Evolutionary conservation across 2,888 invertebrate genomes (phyloP), one percentile per base, ranked within the genome.

Genomic region (Conchocele bisecta): DNA sequence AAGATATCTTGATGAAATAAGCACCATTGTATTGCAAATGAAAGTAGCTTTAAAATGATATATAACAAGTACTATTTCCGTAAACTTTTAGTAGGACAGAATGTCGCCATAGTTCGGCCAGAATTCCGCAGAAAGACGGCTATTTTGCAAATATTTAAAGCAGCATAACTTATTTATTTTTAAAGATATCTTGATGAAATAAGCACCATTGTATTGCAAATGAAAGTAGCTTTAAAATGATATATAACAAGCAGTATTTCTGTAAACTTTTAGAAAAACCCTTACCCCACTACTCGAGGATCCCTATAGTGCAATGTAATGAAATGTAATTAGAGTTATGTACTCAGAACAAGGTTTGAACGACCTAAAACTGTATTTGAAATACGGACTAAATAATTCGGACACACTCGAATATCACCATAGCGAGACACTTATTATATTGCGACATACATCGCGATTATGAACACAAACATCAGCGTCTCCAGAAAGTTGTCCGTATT

Each of bases 21-120:
- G 42, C 33, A 61, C 35, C 31, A 51, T 41, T 39, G 50, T 29
- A 50, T 33, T 61, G 39, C 51, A 41, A 28, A 29, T 61, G 29
- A 39, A 26, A 54, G 42, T n/a, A 29, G 35, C 63, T 64, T 64
- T 54, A 54, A 42, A 50, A 42, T 64, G 56, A 54, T 54, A 54
- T 64, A 53, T 42, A 20, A 37, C 51, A 51, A 28, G 37, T 24
- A 51, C 28, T 61, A 29, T 33, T 61, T 37, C 42, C 51, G 35
- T 41, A 51, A 61, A 61, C n/a, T 1, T 50, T 51, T 61, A 41
- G 41, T n/a, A n/a, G n/a, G n/a, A n/a, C n/a, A n/a, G n/a, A n/a
- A n/a, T n/a, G n/a, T n/a, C n/a, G n/a, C n/a, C n/a, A n/a, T n/a
- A n/a, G n/a, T n/a, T n/a, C n/a, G 35, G 54, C 24, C 39, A 37